Evolutionary conservation across 2,113 vertebrate species (phyloP).

Genomic region (Myiagra hebetior): DNA sequence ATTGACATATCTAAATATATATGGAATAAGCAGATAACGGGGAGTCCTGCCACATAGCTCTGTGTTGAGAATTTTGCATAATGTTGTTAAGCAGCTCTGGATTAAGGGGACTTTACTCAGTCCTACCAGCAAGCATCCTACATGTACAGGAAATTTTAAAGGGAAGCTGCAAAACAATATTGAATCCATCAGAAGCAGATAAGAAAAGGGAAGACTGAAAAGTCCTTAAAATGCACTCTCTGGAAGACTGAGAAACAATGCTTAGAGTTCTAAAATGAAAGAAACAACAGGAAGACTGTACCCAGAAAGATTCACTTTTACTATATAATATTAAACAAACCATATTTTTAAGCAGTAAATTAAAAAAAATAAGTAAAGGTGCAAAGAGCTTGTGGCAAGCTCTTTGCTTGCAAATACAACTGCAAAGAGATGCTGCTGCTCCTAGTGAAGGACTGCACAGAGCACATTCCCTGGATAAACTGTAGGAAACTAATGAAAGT

Average conservation of each 20-base stretch:
- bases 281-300: not conserved
- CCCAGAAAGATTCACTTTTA: not conserved
- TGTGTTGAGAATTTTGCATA: not conserved
- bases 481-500: not conserved
- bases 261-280: not conserved
- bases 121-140: not conserved
- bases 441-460: not conserved
- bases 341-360: not conserved
- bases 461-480: not conserved
- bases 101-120: not conserved
- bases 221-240: not conserved
- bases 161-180: not conserved
- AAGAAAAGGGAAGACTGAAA: not conserved
- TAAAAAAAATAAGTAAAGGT: not conserved
- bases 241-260: not conserved
- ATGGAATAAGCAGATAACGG: not conserved
- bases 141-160: not conserved
- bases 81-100: not conserved
- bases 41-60: not conserved
- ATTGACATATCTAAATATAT: not conserved
- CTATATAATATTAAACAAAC: not conserved
- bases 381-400: not conserved
- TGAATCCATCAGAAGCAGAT: not conserved
- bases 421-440: not conserved
- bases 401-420: not conserved